Percentiles rank a stretch among this genome's conserved stretches.
These are phyloP conservation scores for Nomada flava DNA, from an alignment of 2,888 invertebrate species.

Conservation along the genomic window DNA sequence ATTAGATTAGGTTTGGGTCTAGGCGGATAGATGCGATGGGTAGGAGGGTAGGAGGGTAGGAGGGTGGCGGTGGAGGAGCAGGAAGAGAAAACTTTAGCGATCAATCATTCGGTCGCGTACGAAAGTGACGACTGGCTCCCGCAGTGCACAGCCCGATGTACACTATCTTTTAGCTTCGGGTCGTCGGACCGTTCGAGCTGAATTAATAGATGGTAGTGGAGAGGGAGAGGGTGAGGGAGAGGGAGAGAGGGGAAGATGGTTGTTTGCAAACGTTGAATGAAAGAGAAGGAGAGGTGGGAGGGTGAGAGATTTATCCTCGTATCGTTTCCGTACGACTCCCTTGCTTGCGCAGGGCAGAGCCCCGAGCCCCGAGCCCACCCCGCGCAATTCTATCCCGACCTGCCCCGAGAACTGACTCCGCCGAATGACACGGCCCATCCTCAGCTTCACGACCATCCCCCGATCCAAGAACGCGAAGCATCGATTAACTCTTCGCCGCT, in stretches of 20 bases:
- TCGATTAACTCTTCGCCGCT: constrained; percentile 59
- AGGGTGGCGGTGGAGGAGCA: background rate
- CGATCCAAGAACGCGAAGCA: constrained; percentile 34
- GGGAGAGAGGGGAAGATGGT: background rate
- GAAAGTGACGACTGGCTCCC: constrained; percentile 50
- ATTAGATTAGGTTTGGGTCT: too few species aligned
- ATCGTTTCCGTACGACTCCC: constrained; percentile 43
- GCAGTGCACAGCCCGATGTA: constrained; percentile 51
- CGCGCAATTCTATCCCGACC: too few species aligned
- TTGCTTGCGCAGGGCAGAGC: too few species aligned
- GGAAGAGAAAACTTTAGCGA: background rate
- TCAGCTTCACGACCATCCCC: constrained; percentile 13
- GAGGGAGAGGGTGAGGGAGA: background rate
- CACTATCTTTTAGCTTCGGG: constrained; percentile 63
- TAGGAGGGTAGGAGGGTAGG: too few species aligned
- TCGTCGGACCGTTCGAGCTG: constrained; percentile 39
- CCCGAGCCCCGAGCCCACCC: background rate
- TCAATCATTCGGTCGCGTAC: background rate
- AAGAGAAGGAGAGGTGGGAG: too few species aligned
- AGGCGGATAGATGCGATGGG: too few species aligned
- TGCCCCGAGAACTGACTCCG: background rate
- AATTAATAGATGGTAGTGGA: constrained; percentile 22
- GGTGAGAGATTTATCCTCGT: constrained; percentile 13
- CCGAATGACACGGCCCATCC: background rate
- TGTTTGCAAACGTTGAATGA: too few species aligned